A percentile compares a stretch with the other conserved stretches of the same genome.
phyloP scores from a whole-genome alignment of 2,113 vertebrate species.

The Myotis lucifugus region DNA sequence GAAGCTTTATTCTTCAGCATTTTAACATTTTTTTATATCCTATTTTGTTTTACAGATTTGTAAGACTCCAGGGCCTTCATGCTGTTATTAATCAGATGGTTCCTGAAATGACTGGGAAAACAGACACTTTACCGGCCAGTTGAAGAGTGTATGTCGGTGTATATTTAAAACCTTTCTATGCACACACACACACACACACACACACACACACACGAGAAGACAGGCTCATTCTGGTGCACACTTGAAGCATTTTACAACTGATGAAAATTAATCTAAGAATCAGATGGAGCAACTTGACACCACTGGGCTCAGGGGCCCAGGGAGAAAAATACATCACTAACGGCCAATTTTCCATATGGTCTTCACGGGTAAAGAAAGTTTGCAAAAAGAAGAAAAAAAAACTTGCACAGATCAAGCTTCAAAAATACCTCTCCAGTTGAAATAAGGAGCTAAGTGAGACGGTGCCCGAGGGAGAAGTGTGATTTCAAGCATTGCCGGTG shows the following conservation, averaged over 20 bases:
- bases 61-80: constrained; percentile 72
- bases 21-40: constrained; percentile 32
- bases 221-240: constrained; percentile 67
- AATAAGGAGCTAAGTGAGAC: constrained; percentile 59
- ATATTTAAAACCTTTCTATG: constrained; percentile 42
- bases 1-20: background rate
- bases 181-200: background rate
- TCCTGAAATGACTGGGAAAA: constrained; percentile 66
- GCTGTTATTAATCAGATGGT: constrained; percentile 11
- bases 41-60: constrained; percentile 81
- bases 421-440: constrained; percentile 76
- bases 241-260: constrained; percentile 76
- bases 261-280: constrained; percentile 82
- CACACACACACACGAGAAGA: background rate
- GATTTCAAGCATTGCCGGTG: constrained; percentile 44
- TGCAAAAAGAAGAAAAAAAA: constrained; percentile 83
- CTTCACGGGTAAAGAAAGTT: constrained; percentile 79
- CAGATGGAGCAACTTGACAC: constrained; percentile 80
- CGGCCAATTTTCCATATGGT: constrained; percentile 75
- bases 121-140: constrained; percentile 60
- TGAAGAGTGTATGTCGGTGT: constrained; percentile 61
- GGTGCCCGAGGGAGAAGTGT: constrained; percentile 44
- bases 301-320: constrained; percentile 72
- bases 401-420: constrained; percentile 55
- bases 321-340: constrained; percentile 76